Evolutionary conservation across 2,797 vertebrate genomes (phyloP).

Genomic region (Notoglanidium macrostoma): DNA sequence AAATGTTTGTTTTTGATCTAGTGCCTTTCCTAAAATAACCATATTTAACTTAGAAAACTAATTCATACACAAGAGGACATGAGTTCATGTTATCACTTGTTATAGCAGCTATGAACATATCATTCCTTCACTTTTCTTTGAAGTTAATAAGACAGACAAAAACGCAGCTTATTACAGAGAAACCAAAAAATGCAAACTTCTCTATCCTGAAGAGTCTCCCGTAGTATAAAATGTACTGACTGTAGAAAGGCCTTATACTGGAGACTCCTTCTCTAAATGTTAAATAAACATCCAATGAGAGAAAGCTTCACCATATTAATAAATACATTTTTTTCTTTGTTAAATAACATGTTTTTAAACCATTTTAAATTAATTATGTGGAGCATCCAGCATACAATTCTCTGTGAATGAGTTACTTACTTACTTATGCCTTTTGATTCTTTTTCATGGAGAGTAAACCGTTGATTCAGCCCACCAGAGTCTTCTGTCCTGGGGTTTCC

Average conservation of each 20-base stretch:
- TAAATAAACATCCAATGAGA: neutral
- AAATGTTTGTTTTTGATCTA: constrained; percentile 49
- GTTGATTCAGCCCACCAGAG: too few species aligned
- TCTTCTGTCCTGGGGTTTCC: too few species aligned
- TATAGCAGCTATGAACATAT: neutral
- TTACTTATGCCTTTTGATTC: too few species aligned
- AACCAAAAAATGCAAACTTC: neutral
- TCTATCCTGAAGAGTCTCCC: neutral
- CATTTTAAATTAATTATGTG: neutral
- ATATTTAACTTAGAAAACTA: neutral
- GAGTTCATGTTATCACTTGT: neutral
- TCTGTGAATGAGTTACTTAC: too few species aligned
- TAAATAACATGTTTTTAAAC: neutral
- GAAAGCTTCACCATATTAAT: neutral
- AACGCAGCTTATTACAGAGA: neutral
- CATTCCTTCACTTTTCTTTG: neutral
- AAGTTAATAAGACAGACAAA: neutral
- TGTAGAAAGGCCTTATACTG: neutral
- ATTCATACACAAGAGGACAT: neutral
- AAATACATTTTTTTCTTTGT: neutral
- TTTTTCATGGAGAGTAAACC: too few species aligned
- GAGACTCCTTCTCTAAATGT: neutral
- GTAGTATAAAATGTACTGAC: neutral
- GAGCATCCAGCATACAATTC: neutral
- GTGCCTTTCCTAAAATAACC: neutral